A percentile compares a stretch with the other conserved stretches of the same genome.
Conservation (phyloP, 2,797 vertebrate species). For the Galago senegalensis region DNA sequence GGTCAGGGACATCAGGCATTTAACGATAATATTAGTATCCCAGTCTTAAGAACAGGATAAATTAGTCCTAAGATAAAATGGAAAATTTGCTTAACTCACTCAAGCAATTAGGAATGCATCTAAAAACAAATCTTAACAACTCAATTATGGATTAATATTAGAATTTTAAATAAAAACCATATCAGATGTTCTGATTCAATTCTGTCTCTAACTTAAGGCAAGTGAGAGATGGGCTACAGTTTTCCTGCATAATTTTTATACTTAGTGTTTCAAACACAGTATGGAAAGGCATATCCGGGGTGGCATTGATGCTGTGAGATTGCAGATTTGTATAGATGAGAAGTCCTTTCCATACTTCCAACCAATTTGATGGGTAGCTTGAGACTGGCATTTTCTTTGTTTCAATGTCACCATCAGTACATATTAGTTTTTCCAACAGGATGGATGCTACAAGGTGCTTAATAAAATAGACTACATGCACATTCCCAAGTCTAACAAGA, state of each 20-base stretch:
- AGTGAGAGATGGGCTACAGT: neutral
- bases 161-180: neutral
- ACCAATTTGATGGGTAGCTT: rapidly evolving
- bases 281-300: neutral
- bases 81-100: neutral
- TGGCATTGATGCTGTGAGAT: too few species aligned
- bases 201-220: neutral
- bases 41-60: neutral
- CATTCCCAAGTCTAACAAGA: neutral
- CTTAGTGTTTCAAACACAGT: neutral
- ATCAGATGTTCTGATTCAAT: neutral
- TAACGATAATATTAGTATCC: conserved; percentile 5
- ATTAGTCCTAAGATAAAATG: neutral
- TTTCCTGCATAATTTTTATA: neutral
- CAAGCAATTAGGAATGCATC: neutral
- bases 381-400: neutral
- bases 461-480: neutral
- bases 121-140: neutral
- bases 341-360: neutral
- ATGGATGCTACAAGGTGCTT: neutral
- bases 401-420: neutral
- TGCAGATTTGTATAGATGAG: neutral
- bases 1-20: neutral
- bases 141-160: neutral
- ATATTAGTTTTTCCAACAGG: neutral